Evolutionary conservation across 2,888 invertebrate species (phyloP).

Genomic region (Parnassius orleans): DNA sequence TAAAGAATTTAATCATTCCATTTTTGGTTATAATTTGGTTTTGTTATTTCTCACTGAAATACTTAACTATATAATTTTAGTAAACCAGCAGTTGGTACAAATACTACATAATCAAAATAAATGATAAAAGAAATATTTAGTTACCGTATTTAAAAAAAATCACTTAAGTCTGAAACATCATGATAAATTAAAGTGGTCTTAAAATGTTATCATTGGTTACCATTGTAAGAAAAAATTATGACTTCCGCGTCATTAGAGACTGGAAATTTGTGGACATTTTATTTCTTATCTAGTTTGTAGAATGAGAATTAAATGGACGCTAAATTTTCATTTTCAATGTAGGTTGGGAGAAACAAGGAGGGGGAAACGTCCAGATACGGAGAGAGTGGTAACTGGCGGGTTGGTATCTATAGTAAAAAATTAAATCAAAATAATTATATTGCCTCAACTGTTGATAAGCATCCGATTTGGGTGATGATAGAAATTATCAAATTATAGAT

Average conservation of each 20-base stretch:
- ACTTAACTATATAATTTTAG: not conserved
- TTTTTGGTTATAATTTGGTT: too few species aligned
- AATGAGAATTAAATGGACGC: constrained; percentile 67
- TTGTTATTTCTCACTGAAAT: not conserved
- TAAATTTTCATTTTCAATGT: constrained; percentile 80
- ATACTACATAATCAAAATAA: not conserved
- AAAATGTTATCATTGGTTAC: constrained; percentile 21
- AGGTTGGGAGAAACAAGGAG: constrained; percentile 73
- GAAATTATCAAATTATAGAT: too few species aligned
- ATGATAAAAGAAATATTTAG: too few species aligned
- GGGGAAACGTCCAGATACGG: constrained; percentile 62
- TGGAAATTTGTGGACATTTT: constrained; percentile 68
- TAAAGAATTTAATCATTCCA: not conserved
- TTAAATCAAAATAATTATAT: too few species aligned
- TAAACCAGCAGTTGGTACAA: not conserved
- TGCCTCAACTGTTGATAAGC: too few species aligned
- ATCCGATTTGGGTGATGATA: too few species aligned
- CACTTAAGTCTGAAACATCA: too few species aligned
- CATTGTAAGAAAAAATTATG: constrained; percentile 36
- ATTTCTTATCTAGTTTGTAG: constrained; percentile 57
- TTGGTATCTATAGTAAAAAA: constrained; percentile 59
- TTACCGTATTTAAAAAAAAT: too few species aligned
- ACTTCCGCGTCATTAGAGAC: constrained; percentile 46
- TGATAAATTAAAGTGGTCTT: not conserved
- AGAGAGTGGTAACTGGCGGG: constrained; percentile 76